Evolutionary conservation across 2,888 invertebrate genomes (phyloP), one percentile per base, ranked within the genome.

Genomic region (Bellardia pandia): DNA sequence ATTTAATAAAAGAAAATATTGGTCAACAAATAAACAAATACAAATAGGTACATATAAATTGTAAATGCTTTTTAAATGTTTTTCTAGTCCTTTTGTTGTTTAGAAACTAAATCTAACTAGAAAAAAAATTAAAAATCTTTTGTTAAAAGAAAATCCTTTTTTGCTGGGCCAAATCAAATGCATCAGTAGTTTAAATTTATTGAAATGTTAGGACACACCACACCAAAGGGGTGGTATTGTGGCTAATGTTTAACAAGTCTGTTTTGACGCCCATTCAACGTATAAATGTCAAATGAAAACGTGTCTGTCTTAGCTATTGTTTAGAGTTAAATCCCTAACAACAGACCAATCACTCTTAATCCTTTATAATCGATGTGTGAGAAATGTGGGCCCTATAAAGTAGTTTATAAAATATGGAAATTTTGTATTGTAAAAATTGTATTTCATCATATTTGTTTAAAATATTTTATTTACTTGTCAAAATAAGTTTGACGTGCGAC

Each of bases 1-100:
- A 78, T 87, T 87, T 82, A 85, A 75, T 72, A 75, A 85, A 82
- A 62, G 51, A 72, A 79, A 80, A 85, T 85, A 80, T 85, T 85
- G 85, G 85, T 85, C 79, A 85, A 40, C 75, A 85, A 75, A 79
- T 62, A 79, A 78, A 75, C 45, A 53, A n/a, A 78, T 48, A 58
- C 23, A 9, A 51, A 69, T 72, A 42, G 13, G n/a, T n/a, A n/a
- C n/a, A n/a, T n/a, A n/a, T n/a, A n/a, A 71, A 82, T 75, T 68
- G 37, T 68, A 82, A 75, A 76, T 78, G 83, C 53, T 86, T 78
- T 85, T 86, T 84, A 86, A 87, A 87, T 78, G 86, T 77, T 62
- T 77, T 77, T 71, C 40, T 14, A 51, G 51, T 42, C 71, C 60
- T 62, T 62, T 45, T 76, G 51, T 72, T 71, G 51, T 42, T 53